Base-by-base conservation (phyloP, 1,140 invertebrate species). In the Lordiphosa clarofinis region DNA sequence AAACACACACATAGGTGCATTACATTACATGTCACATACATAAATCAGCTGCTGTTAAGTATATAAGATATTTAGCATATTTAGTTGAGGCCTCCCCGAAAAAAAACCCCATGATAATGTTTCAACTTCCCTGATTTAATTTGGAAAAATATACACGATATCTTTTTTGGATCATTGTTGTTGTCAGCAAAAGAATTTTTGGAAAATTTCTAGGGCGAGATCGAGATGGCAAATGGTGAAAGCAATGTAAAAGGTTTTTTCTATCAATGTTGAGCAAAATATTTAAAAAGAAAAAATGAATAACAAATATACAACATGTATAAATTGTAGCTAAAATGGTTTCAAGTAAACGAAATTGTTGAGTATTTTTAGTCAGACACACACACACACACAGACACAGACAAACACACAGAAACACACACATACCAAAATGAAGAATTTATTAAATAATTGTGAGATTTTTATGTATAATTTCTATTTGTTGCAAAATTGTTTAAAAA, bases 241-340 rank as follows among this genome's bases (percentile, higher is more conserved):
- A 76, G 58, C 56, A 81, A 72, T 56, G 54, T 40, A 44, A 69
- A 65, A 58, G 58, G 31, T 31, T 70, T 69, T 70, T 62, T 62
- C 50, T 62, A 62, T 38, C 44, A 49, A 48, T 75, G 65, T 72
- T 73, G 73, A 70, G 56, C 56, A 56, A 42, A 73, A 31, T 19
- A 46, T n/a, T 15, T 38, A 65, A 39, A 56, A 46, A 57, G 38
- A 39, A 24, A 37, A 39, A 46, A 57, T 40, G 40, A 24, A 37
- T 31, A 39, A 13, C 19, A 24, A 12, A 47, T 47, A 74, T 65
- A 73, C 57, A 73, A 70, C 43, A 60, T 47, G 61, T 76, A 84
- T 84, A 84, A 76, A 82, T 84, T 84, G 73, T 84, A 84, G 69
- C 79, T 84, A 70, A 86, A 84, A 84, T 84, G 78, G 78, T 84